Conservation (phyloP, 2,797 vertebrate genomes). For the Molossus molossus region DNA sequence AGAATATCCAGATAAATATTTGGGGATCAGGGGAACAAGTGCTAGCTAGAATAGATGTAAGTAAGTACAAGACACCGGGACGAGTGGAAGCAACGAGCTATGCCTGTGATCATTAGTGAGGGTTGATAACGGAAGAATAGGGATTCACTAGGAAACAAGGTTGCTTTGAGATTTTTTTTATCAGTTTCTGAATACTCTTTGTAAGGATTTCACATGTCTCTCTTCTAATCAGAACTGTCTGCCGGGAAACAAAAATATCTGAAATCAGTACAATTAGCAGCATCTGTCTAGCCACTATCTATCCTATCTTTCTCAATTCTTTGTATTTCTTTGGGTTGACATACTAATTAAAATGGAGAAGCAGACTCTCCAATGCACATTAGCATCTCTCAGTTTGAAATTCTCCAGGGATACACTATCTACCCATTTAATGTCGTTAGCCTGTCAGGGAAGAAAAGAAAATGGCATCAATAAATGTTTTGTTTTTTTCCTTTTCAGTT, state of each 20-base stretch:
- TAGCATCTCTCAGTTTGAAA: neutral
- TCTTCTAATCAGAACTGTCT: neutral
- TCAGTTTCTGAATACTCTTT: neutral
- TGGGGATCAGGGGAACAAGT: neutral
- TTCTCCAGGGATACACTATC: slow-evolving; percentile 38
- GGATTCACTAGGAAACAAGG: neutral
- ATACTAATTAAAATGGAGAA: slow-evolving; percentile 2
- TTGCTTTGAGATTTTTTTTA: too few species aligned
- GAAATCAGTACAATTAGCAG: neutral
- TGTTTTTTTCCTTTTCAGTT: slow-evolving; percentile 24
- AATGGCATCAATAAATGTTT: slow-evolving; percentile 55
- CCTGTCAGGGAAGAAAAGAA: neutral
- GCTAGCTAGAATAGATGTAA: neutral
- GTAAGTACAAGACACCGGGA: neutral
- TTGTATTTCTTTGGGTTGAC: neutral
- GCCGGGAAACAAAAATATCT: neutral
- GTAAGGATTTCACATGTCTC: neutral
- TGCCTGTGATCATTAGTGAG: neutral
- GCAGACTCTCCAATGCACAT: neutral
- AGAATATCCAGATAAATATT: neutral
- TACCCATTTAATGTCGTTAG: neutral
- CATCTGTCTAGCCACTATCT: neutral
- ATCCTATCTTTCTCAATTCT: neutral
- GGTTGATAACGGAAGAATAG: neutral
- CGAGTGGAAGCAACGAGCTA: neutral